A percentile compares a stretch with the other conserved stretches of the same genome.
These are phyloP conservation scores for Tympanoctomys barrerae DNA, from an alignment of 2,797 vertebrate genomes.

Conservation along the genomic window DNA sequence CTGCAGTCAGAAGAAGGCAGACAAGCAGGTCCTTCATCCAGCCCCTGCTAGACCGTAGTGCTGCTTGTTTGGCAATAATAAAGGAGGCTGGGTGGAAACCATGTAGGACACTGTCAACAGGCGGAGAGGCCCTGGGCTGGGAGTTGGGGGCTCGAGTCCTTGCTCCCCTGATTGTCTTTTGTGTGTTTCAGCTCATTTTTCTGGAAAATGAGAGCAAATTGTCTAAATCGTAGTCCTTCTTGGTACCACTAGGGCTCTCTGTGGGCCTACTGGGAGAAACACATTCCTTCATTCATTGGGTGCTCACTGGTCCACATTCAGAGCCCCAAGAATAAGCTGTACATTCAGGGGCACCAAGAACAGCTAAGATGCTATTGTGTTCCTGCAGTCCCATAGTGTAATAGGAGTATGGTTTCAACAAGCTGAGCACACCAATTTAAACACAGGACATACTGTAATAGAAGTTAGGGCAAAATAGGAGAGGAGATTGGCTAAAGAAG, in stretches of 20 bases:
- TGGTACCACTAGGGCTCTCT: background rate
- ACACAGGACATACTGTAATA: background rate
- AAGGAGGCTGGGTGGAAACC: background rate
- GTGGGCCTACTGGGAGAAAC: background rate
- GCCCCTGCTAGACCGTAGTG: background rate
- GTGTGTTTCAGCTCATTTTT: background rate
- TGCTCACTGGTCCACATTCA: background rate
- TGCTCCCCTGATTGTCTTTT: background rate
- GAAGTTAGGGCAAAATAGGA: background rate
- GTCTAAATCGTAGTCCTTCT: background rate
- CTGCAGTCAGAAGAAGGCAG: slow-evolving; percentile 80
- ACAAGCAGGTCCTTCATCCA: slow-evolving; percentile 53
- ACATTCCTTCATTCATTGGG: background rate
- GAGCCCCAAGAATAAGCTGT: background rate
- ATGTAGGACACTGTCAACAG: background rate
- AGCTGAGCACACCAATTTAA: background rate
- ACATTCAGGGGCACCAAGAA: background rate
- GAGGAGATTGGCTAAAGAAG: background rate
- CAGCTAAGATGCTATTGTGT: background rate
- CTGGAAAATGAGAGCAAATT: background rate
- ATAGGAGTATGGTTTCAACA: background rate
- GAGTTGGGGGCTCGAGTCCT: background rate
- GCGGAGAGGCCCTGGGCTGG: background rate
- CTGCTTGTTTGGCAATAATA: background rate
- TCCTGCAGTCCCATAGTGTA: background rate